Evolutionary conservation across 2,888 invertebrate genomes (phyloP).

Genomic region (Clunio marinus): DNA sequence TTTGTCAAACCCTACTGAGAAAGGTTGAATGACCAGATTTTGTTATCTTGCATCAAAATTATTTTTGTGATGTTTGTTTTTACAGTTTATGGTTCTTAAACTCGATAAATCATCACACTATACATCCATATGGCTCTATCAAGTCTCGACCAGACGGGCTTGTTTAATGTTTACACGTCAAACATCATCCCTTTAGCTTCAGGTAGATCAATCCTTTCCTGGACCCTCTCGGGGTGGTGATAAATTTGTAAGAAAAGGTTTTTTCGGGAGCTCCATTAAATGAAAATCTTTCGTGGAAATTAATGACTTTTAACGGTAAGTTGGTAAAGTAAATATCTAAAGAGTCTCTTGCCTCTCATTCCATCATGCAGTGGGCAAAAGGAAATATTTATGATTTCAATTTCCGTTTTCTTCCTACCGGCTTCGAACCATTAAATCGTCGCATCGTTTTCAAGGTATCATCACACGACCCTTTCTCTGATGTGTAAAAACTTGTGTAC

Average conservation of each 20-base stretch:
- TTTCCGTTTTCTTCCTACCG: neutral
- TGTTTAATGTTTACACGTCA: constrained; percentile 25
- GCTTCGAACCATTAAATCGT: constrained; percentile 16
- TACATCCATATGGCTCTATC: neutral
- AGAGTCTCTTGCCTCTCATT: too few species aligned
- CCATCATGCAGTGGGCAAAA: neutral
- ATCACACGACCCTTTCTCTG: neutral
- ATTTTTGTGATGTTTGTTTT: constrained; percentile 25
- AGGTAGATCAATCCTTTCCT: constrained; percentile 10
- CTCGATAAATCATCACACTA: constrained; percentile 26
- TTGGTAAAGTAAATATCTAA: too few species aligned
- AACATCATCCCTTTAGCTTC: neutral
- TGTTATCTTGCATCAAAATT: constrained; percentile 12
- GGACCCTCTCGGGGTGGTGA: neutral
- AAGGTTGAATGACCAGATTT: constrained; percentile 34
- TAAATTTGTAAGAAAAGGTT: neutral
- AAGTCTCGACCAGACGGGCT: neutral
- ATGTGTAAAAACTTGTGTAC: too few species aligned
- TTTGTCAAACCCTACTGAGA: too few species aligned
- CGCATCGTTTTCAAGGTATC: neutral
- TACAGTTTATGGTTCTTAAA: neutral
- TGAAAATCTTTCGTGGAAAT: constrained; percentile 4
- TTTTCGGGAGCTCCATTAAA: neutral
- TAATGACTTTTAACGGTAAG: constrained; percentile 31
- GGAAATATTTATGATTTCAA: neutral